Conservation (phyloP, 2,888 invertebrate genomes). For the Sinohyriopsis cumingii region DNA sequence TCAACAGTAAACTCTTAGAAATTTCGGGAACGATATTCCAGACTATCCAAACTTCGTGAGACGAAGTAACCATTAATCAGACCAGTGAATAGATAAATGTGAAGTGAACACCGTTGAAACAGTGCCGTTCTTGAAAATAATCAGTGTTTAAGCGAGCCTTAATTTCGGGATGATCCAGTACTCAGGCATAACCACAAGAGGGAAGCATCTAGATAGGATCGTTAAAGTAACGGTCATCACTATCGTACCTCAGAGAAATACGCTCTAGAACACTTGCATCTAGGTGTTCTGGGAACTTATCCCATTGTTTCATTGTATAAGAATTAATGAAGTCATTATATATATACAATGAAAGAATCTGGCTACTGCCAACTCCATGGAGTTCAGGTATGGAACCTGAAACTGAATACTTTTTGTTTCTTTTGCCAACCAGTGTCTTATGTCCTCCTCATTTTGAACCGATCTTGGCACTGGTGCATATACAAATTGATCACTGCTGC, state of each 20-base stretch:
- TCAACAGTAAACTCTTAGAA: background rate
- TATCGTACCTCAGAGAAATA: slow-evolving; percentile 5
- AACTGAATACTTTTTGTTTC: background rate
- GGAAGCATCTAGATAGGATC: slow-evolving; percentile 9
- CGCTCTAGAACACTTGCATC: slow-evolving; percentile 11
- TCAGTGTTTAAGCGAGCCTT: background rate
- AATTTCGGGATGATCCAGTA: slow-evolving; percentile 6
- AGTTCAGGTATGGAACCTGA: slow-evolving; percentile 1
- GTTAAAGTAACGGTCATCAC: slow-evolving; percentile 13
- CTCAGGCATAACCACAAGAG: slow-evolving; percentile 2
- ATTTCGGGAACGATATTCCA: slow-evolving; percentile 9
- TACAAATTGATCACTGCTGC: background rate
- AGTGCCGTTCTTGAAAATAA: slow-evolving; percentile 1
- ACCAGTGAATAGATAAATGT: slow-evolving; percentile 8
- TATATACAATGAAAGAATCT: slow-evolving; percentile 2
- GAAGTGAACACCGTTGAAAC: too few species aligned
- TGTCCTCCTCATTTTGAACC: background rate
- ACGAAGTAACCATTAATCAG: slow-evolving; percentile 9
- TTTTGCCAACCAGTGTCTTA: slow-evolving; percentile 1
- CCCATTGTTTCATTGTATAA: slow-evolving; percentile 16
- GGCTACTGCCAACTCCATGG: slow-evolving; percentile 2
- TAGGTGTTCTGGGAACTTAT: slow-evolving; percentile 8
- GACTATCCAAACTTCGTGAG: background rate
- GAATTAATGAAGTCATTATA: slow-evolving; percentile 7
- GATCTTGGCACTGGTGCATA: slow-evolving; percentile 8